phyloP scores from a whole-genome alignment of 2,113 vertebrate species.

The Gasterosteus nipponicus region DNA sequence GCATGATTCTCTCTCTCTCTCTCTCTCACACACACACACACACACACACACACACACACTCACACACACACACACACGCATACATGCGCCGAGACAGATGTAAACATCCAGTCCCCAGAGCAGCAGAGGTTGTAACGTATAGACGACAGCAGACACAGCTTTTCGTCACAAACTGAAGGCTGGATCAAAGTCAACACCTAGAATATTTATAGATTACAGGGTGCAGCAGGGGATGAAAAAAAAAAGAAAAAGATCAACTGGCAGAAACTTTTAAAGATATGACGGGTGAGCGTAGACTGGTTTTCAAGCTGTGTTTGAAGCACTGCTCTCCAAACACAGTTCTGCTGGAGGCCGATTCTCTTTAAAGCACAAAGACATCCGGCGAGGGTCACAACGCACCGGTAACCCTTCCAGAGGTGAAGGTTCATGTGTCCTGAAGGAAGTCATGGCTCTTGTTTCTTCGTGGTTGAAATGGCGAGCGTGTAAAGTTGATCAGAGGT shows the following conservation, averaged over 20 bases:
- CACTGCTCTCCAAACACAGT: constrained; percentile 13
- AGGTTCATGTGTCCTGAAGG: background rate
- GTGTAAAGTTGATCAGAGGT: background rate
- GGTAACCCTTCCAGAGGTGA: background rate
- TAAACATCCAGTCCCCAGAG: constrained; percentile 52
- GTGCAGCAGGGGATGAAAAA: background rate
- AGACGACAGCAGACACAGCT: constrained; percentile 61
- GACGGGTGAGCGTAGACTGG: constrained; percentile 25
- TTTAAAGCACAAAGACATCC: background rate
- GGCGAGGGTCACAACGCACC: background rate
- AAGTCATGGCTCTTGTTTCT: background rate
- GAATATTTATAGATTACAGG: constrained; percentile 74
- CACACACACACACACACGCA: background rate
- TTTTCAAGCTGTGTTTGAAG: constrained; percentile 41
- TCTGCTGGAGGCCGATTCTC: constrained; percentile 11
- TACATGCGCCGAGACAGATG: constrained; percentile 15
- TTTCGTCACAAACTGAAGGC: constrained; percentile 34
- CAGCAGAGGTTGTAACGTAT: constrained; percentile 28
- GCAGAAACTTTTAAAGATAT: constrained; percentile 35
- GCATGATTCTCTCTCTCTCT: constrained; percentile 25
- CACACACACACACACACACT: constrained; percentile 14
- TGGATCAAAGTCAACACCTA: constrained; percentile 69
- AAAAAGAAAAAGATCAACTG: constrained; percentile 9
- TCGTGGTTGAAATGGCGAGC: background rate
- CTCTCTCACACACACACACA: constrained; percentile 19